phyloP scores from a whole-genome alignment of 2,113 vertebrate species.

The Rhodinocichla rosea region DNA sequence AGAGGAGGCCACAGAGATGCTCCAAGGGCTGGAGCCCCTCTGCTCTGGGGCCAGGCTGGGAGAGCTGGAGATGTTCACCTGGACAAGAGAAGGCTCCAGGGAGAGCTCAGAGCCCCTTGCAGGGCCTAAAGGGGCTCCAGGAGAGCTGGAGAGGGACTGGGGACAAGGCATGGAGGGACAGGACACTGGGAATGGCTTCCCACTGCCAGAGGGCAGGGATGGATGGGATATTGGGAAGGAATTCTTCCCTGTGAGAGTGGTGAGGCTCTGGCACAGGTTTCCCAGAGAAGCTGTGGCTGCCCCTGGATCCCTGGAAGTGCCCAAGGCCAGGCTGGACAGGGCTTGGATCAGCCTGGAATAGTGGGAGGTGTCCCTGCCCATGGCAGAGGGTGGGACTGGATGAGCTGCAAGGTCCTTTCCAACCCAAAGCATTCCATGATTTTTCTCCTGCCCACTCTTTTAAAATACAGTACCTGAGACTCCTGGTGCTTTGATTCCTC shows the following conservation, averaged over 20 bases:
- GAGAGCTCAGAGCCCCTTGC: background rate
- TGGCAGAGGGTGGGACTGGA: rapidly evolving
- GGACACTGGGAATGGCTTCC: background rate
- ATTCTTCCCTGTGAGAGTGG: rapidly evolving
- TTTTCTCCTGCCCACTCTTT: background rate
- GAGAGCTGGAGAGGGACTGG: background rate
- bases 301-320: background rate
- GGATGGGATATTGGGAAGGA: background rate
- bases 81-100: background rate
- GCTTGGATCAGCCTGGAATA: rapidly evolving
- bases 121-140: background rate
- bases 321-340: rapidly evolving
- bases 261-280: rapidly evolving
- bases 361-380: background rate
- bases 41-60: background rate
- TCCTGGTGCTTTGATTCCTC: background rate
- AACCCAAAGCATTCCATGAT: background rate
- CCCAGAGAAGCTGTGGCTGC: background rate
- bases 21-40: background rate
- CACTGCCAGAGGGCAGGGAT: background rate
- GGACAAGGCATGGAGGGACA: background rate
- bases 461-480: background rate
- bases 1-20: background rate
- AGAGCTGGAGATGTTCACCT: background rate
- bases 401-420: rapidly evolving